Conservation (phyloP, 2,888 invertebrate species). For the Clistopyga incitator region DNA sequence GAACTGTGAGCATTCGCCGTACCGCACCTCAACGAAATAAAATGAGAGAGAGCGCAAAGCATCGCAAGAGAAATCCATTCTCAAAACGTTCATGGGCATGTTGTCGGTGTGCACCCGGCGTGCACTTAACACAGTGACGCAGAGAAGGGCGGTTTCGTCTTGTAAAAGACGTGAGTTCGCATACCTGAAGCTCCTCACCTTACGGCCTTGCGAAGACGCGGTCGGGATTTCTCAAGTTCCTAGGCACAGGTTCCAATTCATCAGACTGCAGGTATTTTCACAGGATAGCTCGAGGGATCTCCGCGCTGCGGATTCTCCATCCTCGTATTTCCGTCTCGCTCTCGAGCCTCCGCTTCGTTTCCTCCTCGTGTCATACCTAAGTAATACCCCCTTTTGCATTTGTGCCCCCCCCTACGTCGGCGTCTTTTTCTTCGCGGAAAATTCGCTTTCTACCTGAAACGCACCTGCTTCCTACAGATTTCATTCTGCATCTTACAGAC, state of each 20-base stretch:
- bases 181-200: conserved; percentile 21
- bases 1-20: conserved; percentile 1
- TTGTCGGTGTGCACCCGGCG: conserved; percentile 10
- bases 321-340: conserved; percentile 4
- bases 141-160: not conserved
- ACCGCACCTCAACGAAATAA: not conserved
- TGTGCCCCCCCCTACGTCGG: no score
- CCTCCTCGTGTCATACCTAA: not conserved
- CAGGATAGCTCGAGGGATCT: not conserved
- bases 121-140: conserved; percentile 20
- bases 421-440: not conserved
- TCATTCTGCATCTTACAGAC: not conserved
- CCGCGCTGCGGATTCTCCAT: not conserved
- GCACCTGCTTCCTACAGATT: conserved; percentile 20
- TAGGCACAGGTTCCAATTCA: conserved; percentile 33
- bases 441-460: conserved; percentile 25
- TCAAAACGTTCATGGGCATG: conserved; percentile 10
- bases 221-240: conserved; percentile 19
- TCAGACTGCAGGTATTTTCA: conserved; percentile 21
- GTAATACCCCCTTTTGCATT: not conserved
- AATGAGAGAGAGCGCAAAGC: not conserved
- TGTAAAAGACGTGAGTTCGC: conserved; percentile 28
- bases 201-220: not conserved
- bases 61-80: conserved; percentile 25
- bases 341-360: not conserved